Evolutionary conservation across 2,888 invertebrate genomes (phyloP), one percentile per base, ranked within the genome.

Genomic region (Diploptera punctata): DNA sequence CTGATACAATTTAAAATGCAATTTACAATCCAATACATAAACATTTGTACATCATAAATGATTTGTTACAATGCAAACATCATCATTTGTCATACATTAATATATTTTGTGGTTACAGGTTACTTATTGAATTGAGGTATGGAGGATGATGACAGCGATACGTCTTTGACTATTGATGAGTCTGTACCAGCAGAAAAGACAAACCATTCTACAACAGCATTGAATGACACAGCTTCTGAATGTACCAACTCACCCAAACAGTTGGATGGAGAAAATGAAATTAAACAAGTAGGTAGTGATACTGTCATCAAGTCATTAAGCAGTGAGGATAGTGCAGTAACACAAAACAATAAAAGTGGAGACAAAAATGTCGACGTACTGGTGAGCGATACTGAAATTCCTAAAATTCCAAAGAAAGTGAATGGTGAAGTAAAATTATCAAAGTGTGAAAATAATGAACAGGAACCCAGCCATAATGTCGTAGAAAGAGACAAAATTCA

Each of bases 361-460:
- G 13, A 29, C 26, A 61, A 69, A 10, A 47, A 44, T 19, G 38
- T 24, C 26, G 60, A n/a, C n/a, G n/a, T 13, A 29, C n/a, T 57
- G 16, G 18, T n/a, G 29, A 57, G 57, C 18, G 47, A 33, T 62
- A 62, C 29, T 52, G 33, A 62, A 13, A 65, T 71, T 71, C 68
- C 62, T 21, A 43, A 49, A 49, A 73, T 52, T 38, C 44, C 38
- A 26, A 61, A 57, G 38, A 73, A 75, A 70, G 62, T 71, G 21
- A 73, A 75, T 65, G 73, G 73, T 65, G 74, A 75, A 54, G 47
- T 75, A 29, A 67, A 72, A 26, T 60, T 67, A 38, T n/a, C 49
- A 33, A 57, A 71, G n/a, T 54, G 44, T 57, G 44, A 52, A 57
- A 19, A 29, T 1, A 18, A 24, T 44, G 71, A 69, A 24, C 31